phyloP scores from a whole-genome alignment of 2,113 vertebrate species.

The Apteryx mantelli region DNA sequence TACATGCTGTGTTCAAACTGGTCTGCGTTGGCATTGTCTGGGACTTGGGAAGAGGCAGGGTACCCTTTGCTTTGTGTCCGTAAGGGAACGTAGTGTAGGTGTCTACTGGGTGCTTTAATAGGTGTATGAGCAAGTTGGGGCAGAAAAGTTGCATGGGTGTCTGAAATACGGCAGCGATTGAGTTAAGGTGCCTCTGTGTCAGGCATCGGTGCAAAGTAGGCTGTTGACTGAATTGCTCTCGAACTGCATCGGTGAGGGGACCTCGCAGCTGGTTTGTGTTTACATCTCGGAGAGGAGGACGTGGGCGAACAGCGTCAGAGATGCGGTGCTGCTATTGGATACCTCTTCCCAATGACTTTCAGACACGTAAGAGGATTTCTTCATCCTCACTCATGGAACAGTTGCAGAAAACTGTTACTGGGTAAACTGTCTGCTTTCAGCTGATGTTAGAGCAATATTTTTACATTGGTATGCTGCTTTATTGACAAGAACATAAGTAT shows the following conservation, averaged over 20 bases:
- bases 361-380: background rate
- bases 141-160: background rate
- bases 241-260: background rate
- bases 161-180: background rate
- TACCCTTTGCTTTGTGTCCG: background rate
- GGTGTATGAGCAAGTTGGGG: background rate
- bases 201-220: fast-evolving
- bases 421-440: background rate
- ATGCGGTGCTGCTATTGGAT: background rate
- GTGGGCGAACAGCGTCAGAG: background rate
- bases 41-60: background rate
- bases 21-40: background rate
- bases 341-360: background rate
- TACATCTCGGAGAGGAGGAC: background rate
- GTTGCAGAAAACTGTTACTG: background rate
- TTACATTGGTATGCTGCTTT: background rate
- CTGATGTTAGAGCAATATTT: background rate
- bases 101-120: background rate
- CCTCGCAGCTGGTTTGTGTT: background rate
- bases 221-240: background rate
- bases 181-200: background rate
- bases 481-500: background rate
- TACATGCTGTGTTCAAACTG: background rate
- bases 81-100: background rate
- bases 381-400: background rate